Base-by-base conservation (phyloP, 2,113 vertebrate genomes). In the Prunella fulvescens region DNA sequence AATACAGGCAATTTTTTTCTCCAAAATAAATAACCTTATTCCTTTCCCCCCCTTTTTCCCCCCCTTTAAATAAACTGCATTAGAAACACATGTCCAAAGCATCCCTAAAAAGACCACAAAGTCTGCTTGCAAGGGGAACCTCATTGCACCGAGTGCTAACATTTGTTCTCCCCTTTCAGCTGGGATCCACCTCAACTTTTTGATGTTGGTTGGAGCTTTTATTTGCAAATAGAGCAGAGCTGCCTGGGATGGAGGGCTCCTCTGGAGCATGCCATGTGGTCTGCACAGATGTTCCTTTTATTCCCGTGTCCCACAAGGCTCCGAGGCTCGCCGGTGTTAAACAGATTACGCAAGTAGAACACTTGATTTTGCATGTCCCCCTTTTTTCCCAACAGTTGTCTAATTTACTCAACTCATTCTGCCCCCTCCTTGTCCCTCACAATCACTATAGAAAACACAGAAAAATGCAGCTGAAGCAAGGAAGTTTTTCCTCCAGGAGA, bases 381-480 rank as follows among this genome's bases (percentile, higher is more conserved):
- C 60, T 95, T 95, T 96, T 90, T 94, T 94, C 28, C 90, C 57
- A 88, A 94, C 95, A 93, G 92, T 88, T 96, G 93, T 93, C 96
- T 97, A 90, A 97, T 97, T 97, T 95, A 97, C 94, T 95, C 91
- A 94, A 92, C 94, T 96, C 76, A 3, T 70, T 96, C 90, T 81
- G 86, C 20, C 42, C 54, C 20, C 15, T 62, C 26, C 72, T 45
- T 42, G 15, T 26, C 51, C 56, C 81, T 87, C 81, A 66, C 67
- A 93, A 93, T 86, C 39, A 14, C 90, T 87, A 89, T 42, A 92
- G 87, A 97, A 97, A 97, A 76, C 71, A 85, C 16, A 70, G 71
- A 95, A 94, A 97, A 96, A 96, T 6, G 37, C 88, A 93, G 93
- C 93, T 95, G 96, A 96, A 92, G 79, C 73, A 81, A 92, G 70